phyloP scores from a whole-genome alignment of 2,888 invertebrate genomes.

The Hydraecia micacea region DNA sequence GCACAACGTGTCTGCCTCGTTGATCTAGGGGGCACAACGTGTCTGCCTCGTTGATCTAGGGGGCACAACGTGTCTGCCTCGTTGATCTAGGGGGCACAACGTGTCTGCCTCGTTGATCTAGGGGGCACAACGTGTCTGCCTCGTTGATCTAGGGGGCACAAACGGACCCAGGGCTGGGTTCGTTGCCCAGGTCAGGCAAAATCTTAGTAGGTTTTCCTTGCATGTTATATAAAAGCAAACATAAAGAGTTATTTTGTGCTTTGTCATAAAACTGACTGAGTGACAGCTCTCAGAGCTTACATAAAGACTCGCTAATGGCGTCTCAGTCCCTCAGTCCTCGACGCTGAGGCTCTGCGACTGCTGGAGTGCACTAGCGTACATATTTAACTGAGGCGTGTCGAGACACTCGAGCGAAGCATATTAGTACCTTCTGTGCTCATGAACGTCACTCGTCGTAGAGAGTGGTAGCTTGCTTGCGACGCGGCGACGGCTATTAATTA shows the following conservation, averaged over 20 bases:
- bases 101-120: too few species aligned
- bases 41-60: too few species aligned
- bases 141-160: too few species aligned
- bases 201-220: neutral
- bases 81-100: too few species aligned
- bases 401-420: neutral
- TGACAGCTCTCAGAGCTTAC: neutral
- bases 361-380: slow-evolving; percentile 3
- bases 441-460: neutral
- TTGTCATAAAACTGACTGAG: neutral
- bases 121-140: too few species aligned
- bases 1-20: too few species aligned
- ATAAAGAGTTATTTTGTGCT: neutral
- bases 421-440: neutral
- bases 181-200: neutral
- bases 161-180: too few species aligned
- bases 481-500: neutral
- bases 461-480: neutral
- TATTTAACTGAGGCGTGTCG: neutral
- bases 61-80: too few species aligned
- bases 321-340: neutral
- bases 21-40: too few species aligned
- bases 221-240: neutral
- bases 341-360: neutral
- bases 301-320: neutral